Base-by-base conservation (phyloP, 2,797 vertebrate species). In the Kryptolebias ocellatus region DNA sequence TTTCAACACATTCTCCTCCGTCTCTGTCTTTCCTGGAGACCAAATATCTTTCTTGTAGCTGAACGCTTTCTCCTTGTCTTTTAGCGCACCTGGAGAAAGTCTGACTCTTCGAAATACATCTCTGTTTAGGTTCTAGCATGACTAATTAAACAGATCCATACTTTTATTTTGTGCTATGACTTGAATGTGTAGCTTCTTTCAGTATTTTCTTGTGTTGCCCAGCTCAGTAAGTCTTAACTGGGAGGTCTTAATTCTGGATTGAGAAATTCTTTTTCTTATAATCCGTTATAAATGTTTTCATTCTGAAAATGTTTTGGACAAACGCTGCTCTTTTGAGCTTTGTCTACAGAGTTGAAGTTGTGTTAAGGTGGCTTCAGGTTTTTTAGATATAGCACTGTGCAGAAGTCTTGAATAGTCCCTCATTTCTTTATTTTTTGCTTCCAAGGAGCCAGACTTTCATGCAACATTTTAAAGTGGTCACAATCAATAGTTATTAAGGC, bases 1-100 rank as follows among this genome's bases (percentile, higher is more conserved):
- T 44, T 49, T 28, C 60, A 68, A 62, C 9, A 20, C 42, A 57
- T 16, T 46, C 59, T 18, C 52, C 12, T 46, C 28, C 1, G 56
- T 53, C 17, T 31, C 44, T 44, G 18, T 52, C 20, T 52, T 39
- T 29, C 15, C 7, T 42, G 47, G n/a, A 20, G 60, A 51, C 20
- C 11, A 28, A 47, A 18, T n/a, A 42, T 20, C 50, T 9, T 44
- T 18, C 37, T 20, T 46, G 52, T 29, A 39, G 24, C 45, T 50
- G 61, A 20, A 53, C 29, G 20, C 12, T 49, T 18, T 16, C 6
- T 14, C 20, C 28, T 24, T 29, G 0, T 34, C 15, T 11, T 29
- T 50, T 44, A 47, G 9, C 3, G 11, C 24, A 56, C 6, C 24
- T 11, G 8, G 42, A 16, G 24, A 53, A 60, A 64, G 20, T 39